Percentiles rank a stretch among this genome's conserved stretches.
phyloP scores from a whole-genome alignment of 2,113 vertebrate species.

The Anser cygnoides region DNA sequence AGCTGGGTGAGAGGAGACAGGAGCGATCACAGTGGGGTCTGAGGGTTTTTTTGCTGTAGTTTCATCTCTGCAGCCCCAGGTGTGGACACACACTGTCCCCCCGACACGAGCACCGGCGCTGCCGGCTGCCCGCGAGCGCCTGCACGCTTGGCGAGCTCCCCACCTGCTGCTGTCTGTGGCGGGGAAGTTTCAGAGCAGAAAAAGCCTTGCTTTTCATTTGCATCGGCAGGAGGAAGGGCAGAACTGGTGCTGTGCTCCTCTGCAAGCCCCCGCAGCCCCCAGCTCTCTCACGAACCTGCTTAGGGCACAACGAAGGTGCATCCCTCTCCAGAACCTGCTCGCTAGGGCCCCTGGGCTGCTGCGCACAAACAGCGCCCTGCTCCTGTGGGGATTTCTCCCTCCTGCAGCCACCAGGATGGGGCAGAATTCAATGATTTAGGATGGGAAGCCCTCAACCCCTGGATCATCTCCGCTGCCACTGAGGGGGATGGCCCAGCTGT shows the following conservation, averaged over 20 bases:
- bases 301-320: accelerated
- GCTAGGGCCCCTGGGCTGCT: background rate
- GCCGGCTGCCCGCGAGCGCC: background rate
- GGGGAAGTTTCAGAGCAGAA: background rate
- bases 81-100: background rate
- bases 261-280: accelerated
- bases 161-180: background rate
- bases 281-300: background rate
- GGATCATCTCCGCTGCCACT: background rate
- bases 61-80: background rate
- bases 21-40: accelerated
- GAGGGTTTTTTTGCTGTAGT: background rate
- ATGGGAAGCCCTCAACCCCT: background rate
- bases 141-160: background rate
- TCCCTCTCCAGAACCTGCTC: accelerated
- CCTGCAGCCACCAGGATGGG: background rate
- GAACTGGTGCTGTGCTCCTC: accelerated
- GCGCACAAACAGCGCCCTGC: background rate
- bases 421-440: background rate
- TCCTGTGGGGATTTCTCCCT: background rate
- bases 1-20: background rate
- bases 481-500: background rate
- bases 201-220: background rate
- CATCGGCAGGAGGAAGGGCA: background rate
- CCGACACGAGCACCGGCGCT: background rate